These are phyloP conservation scores for Sorex araneus DNA, from an alignment of 2,113 vertebrate species.

Conservation along the genomic window DNA sequence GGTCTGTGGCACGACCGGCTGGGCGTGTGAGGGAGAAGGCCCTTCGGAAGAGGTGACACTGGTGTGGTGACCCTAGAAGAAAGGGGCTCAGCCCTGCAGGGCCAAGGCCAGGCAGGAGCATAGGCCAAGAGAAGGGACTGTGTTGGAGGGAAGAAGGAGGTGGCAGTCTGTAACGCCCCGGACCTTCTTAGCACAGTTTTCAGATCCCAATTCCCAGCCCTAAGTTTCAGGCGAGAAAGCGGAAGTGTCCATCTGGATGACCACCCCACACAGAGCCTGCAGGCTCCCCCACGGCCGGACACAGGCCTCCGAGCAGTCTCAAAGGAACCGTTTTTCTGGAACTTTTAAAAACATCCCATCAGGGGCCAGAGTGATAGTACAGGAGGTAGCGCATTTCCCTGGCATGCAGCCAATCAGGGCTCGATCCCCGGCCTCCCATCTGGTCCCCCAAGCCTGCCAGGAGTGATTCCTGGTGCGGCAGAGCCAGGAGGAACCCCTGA, in stretches of 20 bases:
- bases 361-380: background rate
- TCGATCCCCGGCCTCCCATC: too few relatives aligned
- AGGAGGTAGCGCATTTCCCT: too few relatives aligned
- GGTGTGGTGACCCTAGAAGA: background rate
- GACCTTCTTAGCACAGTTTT: background rate
- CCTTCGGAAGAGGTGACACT: background rate
- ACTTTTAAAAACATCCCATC: background rate
- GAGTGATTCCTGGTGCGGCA: too few relatives aligned
- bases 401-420: too few relatives aligned
- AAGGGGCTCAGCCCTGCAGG: background rate
- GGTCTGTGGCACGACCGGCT: rapidly evolving
- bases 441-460: too few relatives aligned
- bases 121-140: background rate
- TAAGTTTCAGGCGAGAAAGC: conserved; percentile 29
- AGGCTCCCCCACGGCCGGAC: too few relatives aligned
- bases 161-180: background rate
- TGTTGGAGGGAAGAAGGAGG: background rate
- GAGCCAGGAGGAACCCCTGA: too few relatives aligned
- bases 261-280: background rate
- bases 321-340: background rate
- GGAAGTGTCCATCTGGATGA: background rate
- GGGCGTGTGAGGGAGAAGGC: background rate
- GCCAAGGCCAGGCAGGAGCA: rapidly evolving
- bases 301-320: background rate
- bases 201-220: background rate